These are phyloP conservation scores for Argyresthia albistria DNA, from an alignment of 2,888 invertebrate species.

Conservation along the genomic window DNA sequence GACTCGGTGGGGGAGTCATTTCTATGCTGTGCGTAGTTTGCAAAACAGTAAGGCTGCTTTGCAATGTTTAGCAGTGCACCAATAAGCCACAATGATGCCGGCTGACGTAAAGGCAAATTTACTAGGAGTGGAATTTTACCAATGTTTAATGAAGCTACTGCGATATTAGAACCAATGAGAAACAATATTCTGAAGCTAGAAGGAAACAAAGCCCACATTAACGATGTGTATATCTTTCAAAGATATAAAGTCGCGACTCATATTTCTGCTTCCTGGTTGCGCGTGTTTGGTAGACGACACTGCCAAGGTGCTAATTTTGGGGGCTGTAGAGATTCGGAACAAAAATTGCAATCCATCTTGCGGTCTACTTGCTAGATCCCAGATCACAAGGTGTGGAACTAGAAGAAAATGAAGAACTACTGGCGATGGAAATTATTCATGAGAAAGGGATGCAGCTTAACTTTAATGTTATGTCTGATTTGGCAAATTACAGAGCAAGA, in stretches of 20 bases:
- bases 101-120: slow-evolving; percentile 11
- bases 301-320: slow-evolving; percentile 9
- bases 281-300: slow-evolving; percentile 5
- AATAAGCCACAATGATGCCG: slow-evolving; percentile 10
- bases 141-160: slow-evolving; percentile 7
- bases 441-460: slow-evolving; percentile 11
- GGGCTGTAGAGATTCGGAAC: background rate
- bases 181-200: slow-evolving; percentile 13
- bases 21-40: slow-evolving; percentile 10
- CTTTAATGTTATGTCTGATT: slow-evolving; percentile 12
- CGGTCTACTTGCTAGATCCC: slow-evolving; percentile 15
- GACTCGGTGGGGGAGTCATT: slow-evolving; percentile 15
- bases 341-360: slow-evolving; percentile 10
- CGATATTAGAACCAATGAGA: slow-evolving; percentile 8
- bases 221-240: slow-evolving; percentile 8
- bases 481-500: slow-evolving; percentile 15
- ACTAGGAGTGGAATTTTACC: slow-evolving; percentile 14
- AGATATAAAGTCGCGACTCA: slow-evolving; percentile 11
- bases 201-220: slow-evolving; percentile 8
- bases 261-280: slow-evolving; percentile 7
- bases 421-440: slow-evolving; percentile 6
- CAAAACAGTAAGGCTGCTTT: slow-evolving; percentile 12
- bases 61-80: slow-evolving; percentile 13
- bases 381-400: slow-evolving; percentile 6
- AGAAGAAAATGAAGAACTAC: background rate